These are phyloP conservation scores for Digitonthophagus gazella DNA, from an alignment of 2,888 invertebrate genomes.

Conservation along the genomic window DNA sequence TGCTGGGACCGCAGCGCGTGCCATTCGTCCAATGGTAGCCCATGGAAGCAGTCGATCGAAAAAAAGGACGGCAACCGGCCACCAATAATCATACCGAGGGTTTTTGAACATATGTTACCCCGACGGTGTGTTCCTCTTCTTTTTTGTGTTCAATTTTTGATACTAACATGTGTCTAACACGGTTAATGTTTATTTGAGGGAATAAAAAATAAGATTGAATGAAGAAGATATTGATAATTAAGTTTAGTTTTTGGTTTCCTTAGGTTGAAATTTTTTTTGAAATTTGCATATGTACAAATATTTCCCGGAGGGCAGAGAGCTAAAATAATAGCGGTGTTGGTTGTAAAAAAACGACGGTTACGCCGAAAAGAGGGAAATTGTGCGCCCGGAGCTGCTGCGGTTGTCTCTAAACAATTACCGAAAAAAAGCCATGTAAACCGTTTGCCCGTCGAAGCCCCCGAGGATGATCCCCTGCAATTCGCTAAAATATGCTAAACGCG, in stretches of 20 bases:
- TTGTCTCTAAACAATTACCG: background rate
- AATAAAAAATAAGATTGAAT: background rate
- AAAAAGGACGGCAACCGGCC: slow-evolving; percentile 1
- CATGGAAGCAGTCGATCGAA: slow-evolving; percentile 12
- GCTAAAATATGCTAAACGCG: background rate
- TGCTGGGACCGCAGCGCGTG: slow-evolving; percentile 43
- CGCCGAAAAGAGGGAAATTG: background rate
- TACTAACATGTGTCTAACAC: background rate
- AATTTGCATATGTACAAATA: background rate
- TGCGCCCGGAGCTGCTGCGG: background rate
- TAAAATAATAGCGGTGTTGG: background rate
- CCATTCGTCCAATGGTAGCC: slow-evolving; percentile 41
- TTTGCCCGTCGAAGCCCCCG: background rate
- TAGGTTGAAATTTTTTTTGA: background rate
- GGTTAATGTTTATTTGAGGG: background rate
- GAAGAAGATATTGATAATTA: no score
- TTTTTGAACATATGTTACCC: slow-evolving; percentile 3
- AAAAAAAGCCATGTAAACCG: background rate
- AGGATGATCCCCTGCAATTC: background rate
- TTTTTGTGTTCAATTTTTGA: background rate
- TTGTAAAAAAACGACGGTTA: background rate
- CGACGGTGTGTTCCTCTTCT: background rate
- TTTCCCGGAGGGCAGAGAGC: background rate
- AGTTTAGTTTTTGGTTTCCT: no score
- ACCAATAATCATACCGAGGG: slow-evolving; percentile 5